Base-by-base conservation (phyloP, 2,797 vertebrate genomes). In the Chanos chanos region DNA sequence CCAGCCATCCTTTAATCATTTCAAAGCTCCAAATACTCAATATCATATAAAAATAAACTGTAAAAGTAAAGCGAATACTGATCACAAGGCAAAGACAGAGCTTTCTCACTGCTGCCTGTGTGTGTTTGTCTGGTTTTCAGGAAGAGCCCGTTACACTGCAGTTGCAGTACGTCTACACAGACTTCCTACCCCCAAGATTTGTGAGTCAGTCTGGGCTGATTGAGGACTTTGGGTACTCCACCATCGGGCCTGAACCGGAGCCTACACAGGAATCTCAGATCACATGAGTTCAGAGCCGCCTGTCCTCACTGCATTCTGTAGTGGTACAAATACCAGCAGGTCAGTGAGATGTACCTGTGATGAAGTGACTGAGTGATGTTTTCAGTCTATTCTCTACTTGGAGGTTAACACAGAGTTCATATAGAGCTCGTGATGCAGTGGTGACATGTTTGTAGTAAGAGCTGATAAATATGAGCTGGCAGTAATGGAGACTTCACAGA, bases 141-240 rank as follows among this genome's bases (percentile, higher is more conserved):
- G 30, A 51, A 16, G 6, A 49, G 43, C 9, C 50, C 13, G 34
- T 10, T 7, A 2, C 34, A 2, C 34, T 6, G 19, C 7, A 27
- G 36, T 51, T 68, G 45, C 8, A n/a, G 3, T 64, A 55, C 40
- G 64, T 76, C 27, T 74, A 77, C 52, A 64, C 25, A 21, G 66
- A 58, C 54, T 65, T 65, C 45, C 56, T 72, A 31, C 61, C 59
- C 31, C 31, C 27, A 2, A 40, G 21, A 25, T 7, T 21, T 15
- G 3, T 7, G 16, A 9, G 33, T 25, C 30, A 37, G 24, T n/a
- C 9, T 22, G 9, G 30, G 15, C 4, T 50, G 19, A 9, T 12
- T 12, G 39, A 65, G 7, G 65, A 71, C 21, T 68, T 48, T 5
- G 65, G 41, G 12, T 77, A 73, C 37, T 71, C 73, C 16, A 71